Evolutionary conservation across 1,140 invertebrate species (phyloP), one percentile per base, ranked within the genome.

Genomic region (Zaprionus davidi): DNA sequence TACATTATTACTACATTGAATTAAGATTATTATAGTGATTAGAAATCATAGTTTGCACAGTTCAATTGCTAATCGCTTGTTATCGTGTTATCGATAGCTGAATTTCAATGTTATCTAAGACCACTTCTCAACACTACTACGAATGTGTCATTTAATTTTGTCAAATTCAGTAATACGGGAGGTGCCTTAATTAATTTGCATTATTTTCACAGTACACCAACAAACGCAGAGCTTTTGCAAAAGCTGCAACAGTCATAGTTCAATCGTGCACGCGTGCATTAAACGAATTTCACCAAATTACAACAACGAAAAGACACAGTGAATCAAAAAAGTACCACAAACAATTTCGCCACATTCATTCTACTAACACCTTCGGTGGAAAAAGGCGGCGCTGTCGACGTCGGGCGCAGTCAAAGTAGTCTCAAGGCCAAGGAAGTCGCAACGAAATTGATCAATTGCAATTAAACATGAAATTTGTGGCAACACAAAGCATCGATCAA

Each of bases 381-480:
- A 51, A 64, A 53, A 63, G 71, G 66, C 72, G 66, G 62, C 36
- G 60, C 68, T 72, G 69, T 76, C 73, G 69, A 71, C 73, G 69
- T 59, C 69, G 56, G 68, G 51, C 60, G 13, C 60, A 76, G 55
- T 44, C 46, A 72, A 9, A 34, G 31, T 11, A 34, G 62, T 76
- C 63, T 67, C 69, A 76, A 76, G 74, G 74, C 74, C 74, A 76
- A 76, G 74, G 70, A 76, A 72, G 49, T 72, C 28, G 46, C 60
- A 82, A 74, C 67, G 71, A 83, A 74, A 79, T 64, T 81, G 75
- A 77, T 84, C 78, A 79, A 91, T 90, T 90, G 78, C 91, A 81
- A 81, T 82, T 82, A 92, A 92, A 90, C 82, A 92, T 92, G 91
- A 92, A 92, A 92, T 92, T 92, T 90, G 87, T 84, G 91, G 82